phyloP scores from a whole-genome alignment of 2,113 vertebrate genomes.

The Aleadryas rufinucha region DNA sequence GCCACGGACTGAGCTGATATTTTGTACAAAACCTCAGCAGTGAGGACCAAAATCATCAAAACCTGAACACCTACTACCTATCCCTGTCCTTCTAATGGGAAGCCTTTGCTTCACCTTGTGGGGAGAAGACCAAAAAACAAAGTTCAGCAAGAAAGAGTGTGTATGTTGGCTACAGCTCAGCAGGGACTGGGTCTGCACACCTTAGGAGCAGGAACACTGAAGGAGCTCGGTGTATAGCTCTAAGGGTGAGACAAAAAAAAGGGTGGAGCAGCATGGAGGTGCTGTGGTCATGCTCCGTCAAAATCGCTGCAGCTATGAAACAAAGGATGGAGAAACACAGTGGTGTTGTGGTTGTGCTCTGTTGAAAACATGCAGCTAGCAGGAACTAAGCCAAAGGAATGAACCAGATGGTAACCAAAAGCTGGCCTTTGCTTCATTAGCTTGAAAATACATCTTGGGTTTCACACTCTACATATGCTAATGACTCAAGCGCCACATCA shows the following conservation, averaged over 20 bases:
- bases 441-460: neutral
- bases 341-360: rapidly evolving
- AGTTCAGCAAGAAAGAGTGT: neutral
- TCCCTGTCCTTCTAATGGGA: neutral
- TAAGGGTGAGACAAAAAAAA: neutral
- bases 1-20: rapidly evolving
- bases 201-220: neutral
- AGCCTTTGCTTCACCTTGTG: neutral
- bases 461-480: neutral
- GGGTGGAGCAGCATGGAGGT: neutral
- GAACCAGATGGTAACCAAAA: neutral
- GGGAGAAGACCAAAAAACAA: neutral
- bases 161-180: neutral
- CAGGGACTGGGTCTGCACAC: neutral
- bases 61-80: neutral
- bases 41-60: neutral
- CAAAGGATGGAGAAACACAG: neutral
- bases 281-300: neutral
- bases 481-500: neutral
- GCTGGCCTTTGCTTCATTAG: neutral
- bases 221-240: neutral
- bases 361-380: neutral
- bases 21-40: neutral
- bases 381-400: neutral
- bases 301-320: neutral